Conservation (phyloP, 1,140 invertebrate genomes). For the Drosophila subpulchrella region DNA sequence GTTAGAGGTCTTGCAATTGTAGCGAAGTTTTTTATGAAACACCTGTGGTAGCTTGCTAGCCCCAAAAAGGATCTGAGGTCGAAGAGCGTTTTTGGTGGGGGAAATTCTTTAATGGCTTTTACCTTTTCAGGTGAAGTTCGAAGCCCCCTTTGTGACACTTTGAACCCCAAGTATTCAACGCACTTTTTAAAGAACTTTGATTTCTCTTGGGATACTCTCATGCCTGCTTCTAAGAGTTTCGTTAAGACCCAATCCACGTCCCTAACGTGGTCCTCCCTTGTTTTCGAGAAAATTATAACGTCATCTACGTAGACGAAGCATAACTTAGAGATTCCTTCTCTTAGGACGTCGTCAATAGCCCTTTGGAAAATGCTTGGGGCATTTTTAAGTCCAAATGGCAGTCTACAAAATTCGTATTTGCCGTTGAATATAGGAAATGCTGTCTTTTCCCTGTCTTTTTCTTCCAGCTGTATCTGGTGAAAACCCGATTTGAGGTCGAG, state of each 20-base stretch:
- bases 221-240: background rate
- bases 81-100: background rate
- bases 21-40: background rate
- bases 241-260: no score
- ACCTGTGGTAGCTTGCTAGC: background rate
- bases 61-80: background rate
- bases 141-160: background rate
- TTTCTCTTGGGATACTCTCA: background rate
- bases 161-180: background rate
- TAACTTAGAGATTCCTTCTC: background rate
- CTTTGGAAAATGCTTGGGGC: no score
- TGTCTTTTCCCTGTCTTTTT: no score
- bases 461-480: no score
- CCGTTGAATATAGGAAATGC: no score
- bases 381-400: no score
- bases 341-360: background rate
- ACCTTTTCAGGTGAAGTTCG: background rate
- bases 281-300: background rate
- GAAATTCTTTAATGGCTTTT: background rate
- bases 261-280: no score
- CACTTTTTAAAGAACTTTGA: background rate
- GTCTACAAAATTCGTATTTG: no score
- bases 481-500: no score
- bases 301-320: no score
- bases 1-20: background rate